Conservation (phyloP, 2,888 invertebrate genomes). For the Hirtodrosophila histrioides region DNA sequence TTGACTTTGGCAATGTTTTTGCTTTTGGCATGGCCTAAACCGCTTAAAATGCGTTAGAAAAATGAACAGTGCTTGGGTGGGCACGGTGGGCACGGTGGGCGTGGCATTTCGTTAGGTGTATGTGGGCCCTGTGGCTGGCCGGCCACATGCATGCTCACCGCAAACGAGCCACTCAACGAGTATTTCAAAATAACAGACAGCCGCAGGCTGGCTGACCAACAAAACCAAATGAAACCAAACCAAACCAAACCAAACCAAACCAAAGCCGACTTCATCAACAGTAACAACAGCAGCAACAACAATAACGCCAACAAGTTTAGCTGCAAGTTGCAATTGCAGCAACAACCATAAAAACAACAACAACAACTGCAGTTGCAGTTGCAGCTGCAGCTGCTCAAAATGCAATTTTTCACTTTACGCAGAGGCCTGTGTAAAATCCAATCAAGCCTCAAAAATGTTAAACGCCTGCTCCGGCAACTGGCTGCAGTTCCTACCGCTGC, state of each 20-base stretch:
- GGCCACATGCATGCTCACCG: slow-evolving; percentile 71
- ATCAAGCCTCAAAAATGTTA: slow-evolving; percentile 81
- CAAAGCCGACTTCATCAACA: slow-evolving; percentile 81
- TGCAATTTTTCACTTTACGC: slow-evolving; percentile 75
- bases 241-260: slow-evolving; percentile 52
- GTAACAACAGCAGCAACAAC: slow-evolving; percentile 37
- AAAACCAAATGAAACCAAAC: slow-evolving; percentile 75
- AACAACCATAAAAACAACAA: slow-evolving; percentile 15
- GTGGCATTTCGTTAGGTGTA: too few relatives aligned
- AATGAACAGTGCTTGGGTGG: slow-evolving; percentile 17
- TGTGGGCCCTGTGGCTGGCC: slow-evolving; percentile 8
- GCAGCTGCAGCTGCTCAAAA: slow-evolving; percentile 73
- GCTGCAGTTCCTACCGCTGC: slow-evolving; percentile 3
- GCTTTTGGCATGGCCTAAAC: slow-evolving; percentile 13
- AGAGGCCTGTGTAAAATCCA: slow-evolving; percentile 70
- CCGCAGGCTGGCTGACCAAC: slow-evolving; percentile 59
- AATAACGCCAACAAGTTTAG: slow-evolving; percentile 48
- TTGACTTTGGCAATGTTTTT: slow-evolving; percentile 3
- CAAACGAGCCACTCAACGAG: slow-evolving; percentile 79
- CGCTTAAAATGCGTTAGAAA: slow-evolving; percentile 44
- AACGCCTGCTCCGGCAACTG: slow-evolving; percentile 58
- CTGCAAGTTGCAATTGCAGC: slow-evolving; percentile 33
- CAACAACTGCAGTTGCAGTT: slow-evolving; percentile 23
- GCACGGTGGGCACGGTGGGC: not conserved
- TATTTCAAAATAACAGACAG: slow-evolving; percentile 78